Evolutionary conservation across 2,888 invertebrate species (phyloP), one percentile per base, ranked within the genome.

Genomic region (Subacronicta megacephala): DNA sequence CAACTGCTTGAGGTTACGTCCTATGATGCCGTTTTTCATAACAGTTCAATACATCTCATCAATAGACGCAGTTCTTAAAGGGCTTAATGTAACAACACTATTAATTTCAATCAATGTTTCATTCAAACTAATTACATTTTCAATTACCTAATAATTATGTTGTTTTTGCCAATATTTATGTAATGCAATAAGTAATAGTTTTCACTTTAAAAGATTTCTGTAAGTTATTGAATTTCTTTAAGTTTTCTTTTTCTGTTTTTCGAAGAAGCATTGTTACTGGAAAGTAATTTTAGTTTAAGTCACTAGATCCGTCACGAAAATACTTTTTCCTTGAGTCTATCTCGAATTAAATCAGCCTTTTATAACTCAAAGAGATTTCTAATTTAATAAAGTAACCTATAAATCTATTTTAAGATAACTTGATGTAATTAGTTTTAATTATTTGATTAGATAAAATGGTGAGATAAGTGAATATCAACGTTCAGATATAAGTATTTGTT

Each of bases 271-370:
- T 33, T 45, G 13, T 5, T 31, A 13, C 18, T 62, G 45, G n/a
- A 46, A 17, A 35, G 13, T 29, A 26, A 37, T 6, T 35, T 36
- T 6, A 29, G 18, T 35, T 57, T 57, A 61, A 66, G 38, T 59
- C 45, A 64, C 65, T n/a, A n/a, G n/a, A n/a, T n/a, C 52, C 51
- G 62, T 61, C 66, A 66, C 55, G 58, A 62, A 54, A 52, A 38
- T 7, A 18, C 42, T 50, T 61, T 64, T 71, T 58, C 47, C 38
- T 42, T 58, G 36, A 51, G 29, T 56, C 56, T 49, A 35, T 54
- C 69, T 65, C 40, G 13, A 59, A 55, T 51, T 61, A 43, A 52
- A 62, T 40, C 26, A 36, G 41, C 18, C 42, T 37, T 51, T 55
- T 43, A 29, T 31, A 17, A 46, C 20, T 9, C 20, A 36, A n/a